These are phyloP conservation scores for Pachyramphus minor DNA, from an alignment of 2,113 vertebrate species.

Conservation along the genomic window DNA sequence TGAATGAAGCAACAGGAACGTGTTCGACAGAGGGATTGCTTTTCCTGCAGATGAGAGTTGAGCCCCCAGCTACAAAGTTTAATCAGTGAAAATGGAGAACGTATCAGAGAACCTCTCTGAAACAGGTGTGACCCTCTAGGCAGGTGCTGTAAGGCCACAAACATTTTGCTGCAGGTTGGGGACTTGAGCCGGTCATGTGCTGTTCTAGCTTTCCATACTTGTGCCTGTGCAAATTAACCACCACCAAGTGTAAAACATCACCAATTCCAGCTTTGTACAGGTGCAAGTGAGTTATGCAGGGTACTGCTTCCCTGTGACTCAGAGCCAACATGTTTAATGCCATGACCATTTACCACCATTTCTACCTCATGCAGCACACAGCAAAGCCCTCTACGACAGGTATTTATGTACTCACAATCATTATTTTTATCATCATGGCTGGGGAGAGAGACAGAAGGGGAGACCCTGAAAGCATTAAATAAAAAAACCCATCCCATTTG, in stretches of 20 bases:
- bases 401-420: neutral
- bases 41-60: neutral
- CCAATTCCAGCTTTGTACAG: neutral
- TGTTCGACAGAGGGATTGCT: neutral
- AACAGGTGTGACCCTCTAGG: neutral
- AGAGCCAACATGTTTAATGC: neutral
- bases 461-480: neutral
- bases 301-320: neutral
- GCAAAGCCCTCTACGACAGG: neutral
- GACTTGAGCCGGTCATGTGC: neutral
- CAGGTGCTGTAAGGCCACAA: neutral
- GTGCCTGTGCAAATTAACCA: neutral
- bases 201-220: neutral
- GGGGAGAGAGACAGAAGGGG: neutral
- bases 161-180: neutral
- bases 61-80: neutral
- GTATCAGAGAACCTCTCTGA: neutral
- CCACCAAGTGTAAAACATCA: neutral
- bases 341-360: neutral
- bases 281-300: neutral
- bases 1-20: rapidly evolving
- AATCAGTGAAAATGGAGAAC: neutral
- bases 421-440: constrained; percentile 1
- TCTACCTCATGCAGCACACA: neutral
- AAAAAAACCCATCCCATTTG: neutral